phyloP scores from a whole-genome alignment of 2,888 invertebrate genomes.

The Harpagoxenus sublaevis region DNA sequence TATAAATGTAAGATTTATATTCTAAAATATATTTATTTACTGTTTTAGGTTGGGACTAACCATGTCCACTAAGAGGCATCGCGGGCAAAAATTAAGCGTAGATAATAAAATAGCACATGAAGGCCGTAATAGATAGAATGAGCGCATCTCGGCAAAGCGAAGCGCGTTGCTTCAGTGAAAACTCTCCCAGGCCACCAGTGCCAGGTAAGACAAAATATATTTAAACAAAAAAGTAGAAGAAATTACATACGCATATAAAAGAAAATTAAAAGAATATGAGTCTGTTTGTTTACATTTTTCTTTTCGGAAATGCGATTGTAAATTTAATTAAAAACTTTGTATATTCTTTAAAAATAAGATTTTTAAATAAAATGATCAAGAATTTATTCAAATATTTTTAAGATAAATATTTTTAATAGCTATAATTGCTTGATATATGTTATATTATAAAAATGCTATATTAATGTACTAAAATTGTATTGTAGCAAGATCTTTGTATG shows the following conservation, averaged over 20 bases:
- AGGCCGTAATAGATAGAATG: conserved; percentile 86
- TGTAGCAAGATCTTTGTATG: not conserved
- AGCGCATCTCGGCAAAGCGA: conserved; percentile 85
- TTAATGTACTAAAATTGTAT: not conserved
- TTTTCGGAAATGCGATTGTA: not conserved
- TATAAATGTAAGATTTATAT: conserved; percentile 1
- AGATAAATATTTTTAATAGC: not conserved
- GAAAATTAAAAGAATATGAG: not conserved
- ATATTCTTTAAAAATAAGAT: not conserved
- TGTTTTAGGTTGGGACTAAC: conserved; percentile 84
- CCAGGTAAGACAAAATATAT: conserved; percentile 88
- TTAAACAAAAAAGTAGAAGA: not conserved
- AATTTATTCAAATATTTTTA: not conserved
- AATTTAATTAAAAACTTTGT: not conserved
- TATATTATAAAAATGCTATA: not conserved
- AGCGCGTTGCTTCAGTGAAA: conserved; percentile 87
- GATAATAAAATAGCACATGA: conserved; percentile 84
- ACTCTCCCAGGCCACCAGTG: conserved; percentile 94
- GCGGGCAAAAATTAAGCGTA: conserved; percentile 84
- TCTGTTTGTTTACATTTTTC: not conserved
- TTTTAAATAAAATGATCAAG: not conserved
- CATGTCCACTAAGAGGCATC: conserved; percentile 86
- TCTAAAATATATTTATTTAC: conserved; percentile 54
- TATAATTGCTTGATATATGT: not conserved
- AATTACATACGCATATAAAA: not conserved